Evolutionary conservation across 2,888 invertebrate species (phyloP).

Genomic region (Ceramica pisi): DNA sequence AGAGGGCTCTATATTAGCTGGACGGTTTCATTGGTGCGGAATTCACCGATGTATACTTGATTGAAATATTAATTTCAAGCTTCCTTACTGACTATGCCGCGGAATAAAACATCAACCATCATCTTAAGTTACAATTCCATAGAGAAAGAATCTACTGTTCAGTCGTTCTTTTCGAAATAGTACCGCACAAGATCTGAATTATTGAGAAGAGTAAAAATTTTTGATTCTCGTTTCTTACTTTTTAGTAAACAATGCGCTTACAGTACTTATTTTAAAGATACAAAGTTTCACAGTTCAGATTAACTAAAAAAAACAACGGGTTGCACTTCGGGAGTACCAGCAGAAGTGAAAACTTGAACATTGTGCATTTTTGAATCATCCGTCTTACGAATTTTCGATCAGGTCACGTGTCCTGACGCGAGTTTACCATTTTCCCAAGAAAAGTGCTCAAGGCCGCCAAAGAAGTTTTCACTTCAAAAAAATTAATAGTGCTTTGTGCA

Average conservation of each 20-base stretch:
- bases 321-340: too few relatives aligned
- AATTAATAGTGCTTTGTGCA: neutral
- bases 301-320: neutral
- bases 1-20: slow-evolving; percentile 71
- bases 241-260: neutral
- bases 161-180: neutral
- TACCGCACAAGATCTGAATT: neutral
- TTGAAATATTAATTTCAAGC: slow-evolving; percentile 85
- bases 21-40: slow-evolving; percentile 70
- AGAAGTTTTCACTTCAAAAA: too few relatives aligned
- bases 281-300: neutral
- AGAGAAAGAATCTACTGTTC: neutral
- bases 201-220: neutral
- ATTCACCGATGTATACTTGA: slow-evolving; percentile 78
- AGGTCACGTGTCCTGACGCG: too few relatives aligned
- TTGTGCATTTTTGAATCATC: too few relatives aligned
- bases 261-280: neutral
- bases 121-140: slow-evolving; percentile 13
- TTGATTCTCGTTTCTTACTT: too few relatives aligned
- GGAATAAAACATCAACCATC: slow-evolving; percentile 23
- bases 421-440: too few relatives aligned
- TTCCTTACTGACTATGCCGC: slow-evolving; percentile 66
- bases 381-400: too few relatives aligned
- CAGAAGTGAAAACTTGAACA: too few relatives aligned
- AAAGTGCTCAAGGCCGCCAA: too few relatives aligned